Conservation (phyloP, 2,113 vertebrate species). For the Anarhynchus alexandrinus region DNA sequence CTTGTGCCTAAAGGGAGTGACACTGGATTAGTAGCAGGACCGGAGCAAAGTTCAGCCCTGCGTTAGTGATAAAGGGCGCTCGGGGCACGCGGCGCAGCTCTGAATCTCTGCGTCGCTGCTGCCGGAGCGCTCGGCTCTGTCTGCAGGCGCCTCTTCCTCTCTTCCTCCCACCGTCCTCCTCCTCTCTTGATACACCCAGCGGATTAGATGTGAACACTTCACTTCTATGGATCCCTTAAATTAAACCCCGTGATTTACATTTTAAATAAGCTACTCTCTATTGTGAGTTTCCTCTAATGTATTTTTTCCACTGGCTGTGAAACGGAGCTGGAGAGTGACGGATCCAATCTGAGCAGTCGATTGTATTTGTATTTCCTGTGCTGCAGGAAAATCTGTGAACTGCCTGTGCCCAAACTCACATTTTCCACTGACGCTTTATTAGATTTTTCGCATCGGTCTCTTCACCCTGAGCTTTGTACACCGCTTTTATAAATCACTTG, state of each 20-base stretch:
- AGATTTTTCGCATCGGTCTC: not conserved
- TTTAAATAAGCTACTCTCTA: not conserved
- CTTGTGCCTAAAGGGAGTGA: not conserved
- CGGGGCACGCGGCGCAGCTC: not conserved
- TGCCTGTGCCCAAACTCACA: not conserved
- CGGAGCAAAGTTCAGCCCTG: not conserved
- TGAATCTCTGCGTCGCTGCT: fast-evolving
- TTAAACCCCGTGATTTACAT: not conserved
- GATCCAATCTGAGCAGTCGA: not conserved
- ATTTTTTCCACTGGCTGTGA: fast-evolving
- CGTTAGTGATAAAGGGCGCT: fast-evolving
- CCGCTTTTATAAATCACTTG: fast-evolving
- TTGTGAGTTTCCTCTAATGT: not conserved
- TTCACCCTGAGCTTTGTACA: not conserved
- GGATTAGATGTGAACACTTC: not conserved
- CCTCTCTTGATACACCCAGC: not conserved
- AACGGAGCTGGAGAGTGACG: not conserved
- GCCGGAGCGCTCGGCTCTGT: fast-evolving
- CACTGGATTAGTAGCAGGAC: fast-evolving
- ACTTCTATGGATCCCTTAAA: fast-evolving
- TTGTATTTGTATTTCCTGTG: not conserved
- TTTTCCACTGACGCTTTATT: not conserved
- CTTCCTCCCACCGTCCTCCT: not conserved
- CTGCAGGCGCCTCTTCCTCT: too few species aligned
- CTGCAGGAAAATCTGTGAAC: not conserved